Conservation (phyloP, 2,888 invertebrate genomes). For the Trachelus tabidus region DNA sequence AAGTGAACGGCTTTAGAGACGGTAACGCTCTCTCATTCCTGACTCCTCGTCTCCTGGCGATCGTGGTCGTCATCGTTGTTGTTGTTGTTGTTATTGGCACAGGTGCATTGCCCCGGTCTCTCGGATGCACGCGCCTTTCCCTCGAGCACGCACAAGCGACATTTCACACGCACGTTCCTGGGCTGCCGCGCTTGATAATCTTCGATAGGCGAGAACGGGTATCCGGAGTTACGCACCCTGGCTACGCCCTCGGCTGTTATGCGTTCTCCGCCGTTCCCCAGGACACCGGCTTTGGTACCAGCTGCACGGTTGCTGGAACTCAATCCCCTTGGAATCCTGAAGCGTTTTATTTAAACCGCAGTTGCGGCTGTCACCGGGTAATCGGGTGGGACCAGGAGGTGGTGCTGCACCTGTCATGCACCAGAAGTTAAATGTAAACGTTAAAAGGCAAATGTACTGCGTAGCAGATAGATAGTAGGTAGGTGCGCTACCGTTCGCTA, state of each 20-base stretch:
- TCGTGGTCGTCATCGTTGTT: constrained; percentile 19
- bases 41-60: neutral
- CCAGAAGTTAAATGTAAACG: neutral
- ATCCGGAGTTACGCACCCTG: neutral
- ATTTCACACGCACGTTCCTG: constrained; percentile 39
- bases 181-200: constrained; percentile 21
- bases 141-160: constrained; percentile 39
- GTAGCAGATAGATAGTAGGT: neutral
- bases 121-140: constrained; percentile 37
- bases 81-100: constrained; percentile 55
- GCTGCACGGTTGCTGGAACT: neutral
- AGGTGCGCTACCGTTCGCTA: neutral
- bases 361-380: neutral
- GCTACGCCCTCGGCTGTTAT: neutral
- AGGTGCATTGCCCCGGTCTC: constrained; percentile 53
- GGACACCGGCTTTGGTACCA: neutral
- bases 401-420: neutral
- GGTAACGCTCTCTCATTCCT: neutral
- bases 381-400: neutral
- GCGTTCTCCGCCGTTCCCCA: neutral
- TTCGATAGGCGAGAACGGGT: neutral
- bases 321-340: neutral
- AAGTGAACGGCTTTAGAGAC: neutral
- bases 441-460: neutral
- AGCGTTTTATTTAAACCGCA: neutral